Percentiles rank a stretch among this genome's conserved stretches.
Evolutionary conservation across 2,888 invertebrate species (phyloP).

Genomic region (Ornithoptera priamus): DNA sequence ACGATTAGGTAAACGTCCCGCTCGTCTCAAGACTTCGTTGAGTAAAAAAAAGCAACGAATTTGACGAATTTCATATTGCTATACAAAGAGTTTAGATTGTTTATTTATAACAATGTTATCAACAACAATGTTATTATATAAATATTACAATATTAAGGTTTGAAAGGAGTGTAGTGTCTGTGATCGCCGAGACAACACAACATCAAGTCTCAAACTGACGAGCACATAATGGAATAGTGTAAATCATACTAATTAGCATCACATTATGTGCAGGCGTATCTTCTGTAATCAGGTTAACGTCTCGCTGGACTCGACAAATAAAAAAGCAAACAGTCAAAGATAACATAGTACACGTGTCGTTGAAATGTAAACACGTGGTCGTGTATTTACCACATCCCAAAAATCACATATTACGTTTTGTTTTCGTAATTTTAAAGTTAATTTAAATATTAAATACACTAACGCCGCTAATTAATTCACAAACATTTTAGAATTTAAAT

Average conservation of each 20-base stretch:
- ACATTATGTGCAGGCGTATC: no score
- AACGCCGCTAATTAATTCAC: background rate
- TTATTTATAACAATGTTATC: background rate
- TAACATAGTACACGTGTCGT: constrained; percentile 10
- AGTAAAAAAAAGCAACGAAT: no score
- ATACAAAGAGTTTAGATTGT: background rate
- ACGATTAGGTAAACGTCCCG: no score
- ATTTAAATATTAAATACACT: background rate
- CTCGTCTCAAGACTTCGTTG: no score
- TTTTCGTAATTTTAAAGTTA: constrained; percentile 7
- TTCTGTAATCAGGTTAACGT: no score
- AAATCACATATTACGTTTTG: background rate
- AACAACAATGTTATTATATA: background rate
- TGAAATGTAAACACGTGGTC: constrained; percentile 3
- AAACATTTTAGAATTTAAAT: constrained; percentile 13
- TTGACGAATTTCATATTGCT: background rate
- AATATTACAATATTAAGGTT: no score
- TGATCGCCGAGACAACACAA: no score
- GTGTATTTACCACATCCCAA: background rate
- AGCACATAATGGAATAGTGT: no score
- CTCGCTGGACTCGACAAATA: no score
- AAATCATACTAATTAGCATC: no score
- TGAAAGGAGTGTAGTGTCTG: no score
- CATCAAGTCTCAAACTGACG: no score
- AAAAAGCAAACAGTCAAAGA: background rate